Percentiles rank a stretch among this genome's conserved stretches.
Conservation (phyloP, 2,888 invertebrate genomes). For the Harmothoe impar region DNA sequence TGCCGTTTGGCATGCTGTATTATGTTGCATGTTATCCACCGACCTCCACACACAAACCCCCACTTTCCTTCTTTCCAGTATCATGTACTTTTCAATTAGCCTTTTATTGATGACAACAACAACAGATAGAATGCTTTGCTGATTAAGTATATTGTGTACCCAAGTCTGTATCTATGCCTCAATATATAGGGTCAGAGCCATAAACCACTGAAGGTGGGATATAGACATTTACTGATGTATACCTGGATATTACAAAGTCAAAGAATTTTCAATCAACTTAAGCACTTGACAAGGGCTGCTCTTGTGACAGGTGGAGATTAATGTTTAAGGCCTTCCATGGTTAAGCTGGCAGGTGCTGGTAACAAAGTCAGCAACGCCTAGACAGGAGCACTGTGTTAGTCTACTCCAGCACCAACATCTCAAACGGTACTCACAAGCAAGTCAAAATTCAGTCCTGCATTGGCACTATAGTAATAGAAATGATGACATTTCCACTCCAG, state of each 20-base stretch:
- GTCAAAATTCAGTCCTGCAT: too few species aligned
- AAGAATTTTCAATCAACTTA: not conserved
- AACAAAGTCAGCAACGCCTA: not conserved
- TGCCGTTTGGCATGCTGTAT: conserved; percentile 48
- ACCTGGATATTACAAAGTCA: not conserved
- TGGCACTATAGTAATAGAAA: too few species aligned
- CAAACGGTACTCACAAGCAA: not conserved
- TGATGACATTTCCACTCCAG: too few species aligned
- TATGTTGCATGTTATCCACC: conserved; percentile 23
- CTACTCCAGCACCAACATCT: not conserved
- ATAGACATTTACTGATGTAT: not conserved
- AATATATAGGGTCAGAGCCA: not conserved
- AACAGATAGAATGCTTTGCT: conserved; percentile 29
- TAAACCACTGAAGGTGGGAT: not conserved
- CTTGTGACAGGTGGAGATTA: not conserved
- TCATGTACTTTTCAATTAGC: not conserved
- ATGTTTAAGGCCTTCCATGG: not conserved
- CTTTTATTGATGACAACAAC: not conserved
- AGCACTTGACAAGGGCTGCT: not conserved
- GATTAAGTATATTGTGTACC: not conserved
- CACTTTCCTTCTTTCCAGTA: conserved; percentile 33
- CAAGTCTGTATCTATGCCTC: conserved; percentile 7
- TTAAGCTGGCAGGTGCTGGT: conserved; percentile 24
- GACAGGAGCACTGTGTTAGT: not conserved
- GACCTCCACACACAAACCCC: conserved; percentile 7